phyloP scores from a whole-genome alignment of 2,888 invertebrate genomes.

The Cryptus viduatorius region DNA sequence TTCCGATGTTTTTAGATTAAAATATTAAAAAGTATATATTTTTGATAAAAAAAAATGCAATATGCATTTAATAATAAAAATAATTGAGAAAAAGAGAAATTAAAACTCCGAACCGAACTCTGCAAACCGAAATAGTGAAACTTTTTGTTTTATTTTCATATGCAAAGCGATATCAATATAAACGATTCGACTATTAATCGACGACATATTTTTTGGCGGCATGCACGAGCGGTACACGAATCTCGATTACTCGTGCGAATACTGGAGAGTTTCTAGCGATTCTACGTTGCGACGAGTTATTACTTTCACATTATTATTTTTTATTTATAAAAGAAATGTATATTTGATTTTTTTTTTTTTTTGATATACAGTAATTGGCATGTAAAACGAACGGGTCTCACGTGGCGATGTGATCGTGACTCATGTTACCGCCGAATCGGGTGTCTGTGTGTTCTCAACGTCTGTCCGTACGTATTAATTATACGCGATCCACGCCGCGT shows the following conservation, averaged over 20 bases:
- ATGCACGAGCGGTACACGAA: slow-evolving; percentile 62
- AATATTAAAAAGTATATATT: too few species aligned
- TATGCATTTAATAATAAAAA: too few species aligned
- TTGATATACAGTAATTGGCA: slow-evolving; percentile 57
- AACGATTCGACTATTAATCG: slow-evolving; percentile 30
- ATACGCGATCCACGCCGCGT: slow-evolving; percentile 30
- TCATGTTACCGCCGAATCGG: slow-evolving; percentile 61
- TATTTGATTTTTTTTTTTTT: slow-evolving; percentile 48
- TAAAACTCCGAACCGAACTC: background rate
- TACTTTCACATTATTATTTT: slow-evolving; percentile 28
- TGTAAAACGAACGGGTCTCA: slow-evolving; percentile 46
- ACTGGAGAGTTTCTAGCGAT: slow-evolving; percentile 18
- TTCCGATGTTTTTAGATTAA: too few species aligned
- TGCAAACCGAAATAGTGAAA: slow-evolving; percentile 1
- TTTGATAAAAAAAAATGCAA: background rate
- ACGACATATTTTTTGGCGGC: slow-evolving; percentile 11
- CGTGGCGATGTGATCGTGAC: slow-evolving; percentile 60
- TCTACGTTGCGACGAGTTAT: slow-evolving; percentile 39
- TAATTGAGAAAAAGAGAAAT: background rate
- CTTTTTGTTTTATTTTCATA: background rate
- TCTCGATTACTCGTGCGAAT: slow-evolving; percentile 60
- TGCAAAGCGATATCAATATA: slow-evolving; percentile 32
- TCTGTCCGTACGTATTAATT: slow-evolving; percentile 38
- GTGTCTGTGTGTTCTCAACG: slow-evolving; percentile 25
- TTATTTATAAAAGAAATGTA: slow-evolving; percentile 39